Evolutionary conservation across 2,888 invertebrate species (phyloP), one percentile per base, ranked within the genome.

Genomic region (Patella depressa): DNA sequence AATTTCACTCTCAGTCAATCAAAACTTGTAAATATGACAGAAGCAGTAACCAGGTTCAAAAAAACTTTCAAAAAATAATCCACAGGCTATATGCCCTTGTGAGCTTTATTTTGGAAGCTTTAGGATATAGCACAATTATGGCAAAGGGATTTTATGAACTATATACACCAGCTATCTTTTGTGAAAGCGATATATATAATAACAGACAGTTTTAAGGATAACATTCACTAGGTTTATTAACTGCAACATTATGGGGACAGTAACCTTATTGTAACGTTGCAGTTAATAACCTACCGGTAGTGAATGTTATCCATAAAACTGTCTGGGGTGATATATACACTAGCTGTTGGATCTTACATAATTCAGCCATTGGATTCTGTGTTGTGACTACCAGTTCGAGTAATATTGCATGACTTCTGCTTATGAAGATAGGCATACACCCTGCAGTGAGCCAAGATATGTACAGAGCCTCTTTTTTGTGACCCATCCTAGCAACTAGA

Each of bases 81-180:
- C 75, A n/a, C 78, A 76, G 15, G 73, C 73, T 19, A 73, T 76
- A 53, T 65, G 45, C 24, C 78, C 53, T 14, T 34, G 24, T 71
- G 73, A 70, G 4, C 53, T 53, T 19, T 78, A 59, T 19, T 73
- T 70, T 29, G 71, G 14, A 53, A 71, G 69, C 19, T 1, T 54
- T 15, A 76, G 71, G 59, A 78, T 73, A 17, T 34, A n/a, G 55
- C 15, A 19, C n/a, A 75, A 7, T 19, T 34, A 53, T 9, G n/a
- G 15, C 14, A 15, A 2, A 7, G 59, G 5, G 29, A 45, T 53
- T 57, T 19, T 15, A 55, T 73, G 45, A 17, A 17, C 34, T 2
- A 53, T 14, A 14, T n/a, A 19, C 65, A n/a, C 19, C n/a, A 19
- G n/a, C 19, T 19, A 65, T 65, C 19, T 65, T 45, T 45, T 9